Evolutionary conservation across 2,113 vertebrate species (phyloP).

Genomic region (Chionomys nivalis): DNA sequence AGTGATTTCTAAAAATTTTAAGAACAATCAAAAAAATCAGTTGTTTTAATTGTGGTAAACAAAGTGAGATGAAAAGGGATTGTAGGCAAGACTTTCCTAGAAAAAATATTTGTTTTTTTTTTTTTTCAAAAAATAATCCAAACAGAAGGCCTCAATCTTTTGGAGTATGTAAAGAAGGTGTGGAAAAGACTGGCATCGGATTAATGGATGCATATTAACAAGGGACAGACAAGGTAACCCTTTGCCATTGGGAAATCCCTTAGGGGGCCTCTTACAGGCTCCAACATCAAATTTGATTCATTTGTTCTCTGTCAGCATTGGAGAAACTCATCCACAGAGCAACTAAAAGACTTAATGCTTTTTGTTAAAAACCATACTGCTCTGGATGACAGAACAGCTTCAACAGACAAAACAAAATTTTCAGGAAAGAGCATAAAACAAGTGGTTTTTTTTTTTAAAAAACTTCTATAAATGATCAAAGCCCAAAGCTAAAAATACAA

Average conservation of each 20-base stretch:
- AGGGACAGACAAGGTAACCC: neutral
- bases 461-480: neutral
- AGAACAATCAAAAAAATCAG: neutral
- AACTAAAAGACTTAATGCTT: neutral
- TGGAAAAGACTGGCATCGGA: neutral
- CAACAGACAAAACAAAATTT: neutral
- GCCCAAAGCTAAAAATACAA: neutral
- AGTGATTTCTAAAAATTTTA: neutral
- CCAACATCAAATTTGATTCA: neutral
- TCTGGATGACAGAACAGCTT: neutral
- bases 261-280: neutral
- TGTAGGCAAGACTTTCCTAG: neutral
- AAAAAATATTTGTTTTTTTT: neutral
- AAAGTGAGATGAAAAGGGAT: neutral
- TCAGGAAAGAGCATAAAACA: neutral
- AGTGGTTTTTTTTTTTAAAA: neutral
- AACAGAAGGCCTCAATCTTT: neutral
- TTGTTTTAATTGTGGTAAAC: neutral
- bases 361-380: neutral
- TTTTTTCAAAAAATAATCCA: neutral
- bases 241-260: neutral
- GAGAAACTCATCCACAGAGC: neutral
- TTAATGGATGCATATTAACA: neutral
- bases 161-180: neutral
- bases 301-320: neutral